Base-by-base conservation (phyloP, 37 sponge, comb jelly and placozoan species). In the Cladorhizidae sp. region DNA sequence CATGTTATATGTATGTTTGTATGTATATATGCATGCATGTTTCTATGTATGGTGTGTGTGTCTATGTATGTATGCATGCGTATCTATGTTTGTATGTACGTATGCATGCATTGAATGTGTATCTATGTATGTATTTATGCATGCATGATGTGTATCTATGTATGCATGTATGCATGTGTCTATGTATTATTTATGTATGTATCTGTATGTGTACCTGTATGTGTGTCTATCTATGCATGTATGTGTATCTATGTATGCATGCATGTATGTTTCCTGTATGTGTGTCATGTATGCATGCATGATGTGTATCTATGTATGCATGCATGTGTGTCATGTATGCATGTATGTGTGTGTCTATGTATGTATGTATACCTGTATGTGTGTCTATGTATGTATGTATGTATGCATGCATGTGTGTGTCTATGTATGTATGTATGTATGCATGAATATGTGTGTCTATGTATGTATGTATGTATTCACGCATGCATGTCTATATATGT, bases 201-300 rank as follows among this genome's bases (percentile, higher is more conserved):
- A 40, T 72, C 56, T 81, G 64, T 68, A 64, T 75, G 62, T 81
- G 74, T 81, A 73, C 5, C 35, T 68, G 80, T 69, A 64, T n/a
- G n/a, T n/a, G n/a, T n/a, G n/a, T n/a, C n/a, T n/a, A n/a, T n/a
- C n/a, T n/a, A n/a, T n/a, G n/a, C n/a, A n/a, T n/a, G n/a, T n/a
- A n/a, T n/a, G n/a, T n/a, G n/a, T n/a, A n/a, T n/a, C n/a, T n/a
- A n/a, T 80, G 82, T 81, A 64, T 72, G 73, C 73, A 64, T 81
- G 73, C 2, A 3, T 72, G 64, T 83, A 54, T 83, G 75, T 42
- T 45, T 73, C 36, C 50, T 37, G 3, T 20, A 32, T 40, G 43
- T 35, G 57, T 12, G n/a, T n/a, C n/a, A n/a, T n/a, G n/a, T n/a
- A n/a, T n/a, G n/a, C n/a, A n/a, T n/a, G n/a, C n/a, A n/a, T n/a